Evolutionary conservation across 2,797 vertebrate genomes (phyloP).

Genomic region (Falco novaeseelandiae): DNA sequence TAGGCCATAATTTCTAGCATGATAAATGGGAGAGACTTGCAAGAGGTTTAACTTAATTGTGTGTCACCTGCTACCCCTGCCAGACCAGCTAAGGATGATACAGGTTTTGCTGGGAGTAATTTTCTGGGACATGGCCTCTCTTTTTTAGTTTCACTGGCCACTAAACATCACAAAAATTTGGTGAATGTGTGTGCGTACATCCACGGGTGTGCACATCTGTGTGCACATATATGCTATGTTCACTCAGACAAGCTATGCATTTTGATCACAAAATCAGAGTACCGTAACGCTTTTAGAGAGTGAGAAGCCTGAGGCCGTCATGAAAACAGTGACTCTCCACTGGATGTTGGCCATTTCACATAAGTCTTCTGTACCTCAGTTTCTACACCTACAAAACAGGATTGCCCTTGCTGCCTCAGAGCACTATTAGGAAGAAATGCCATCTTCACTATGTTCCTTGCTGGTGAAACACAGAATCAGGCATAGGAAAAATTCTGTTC

Average conservation of each 20-base stretch:
- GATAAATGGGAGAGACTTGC: neutral
- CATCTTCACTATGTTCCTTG: rapidly evolving
- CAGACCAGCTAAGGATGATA: neutral
- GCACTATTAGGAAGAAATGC: neutral
- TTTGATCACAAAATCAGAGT: neutral
- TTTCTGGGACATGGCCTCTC: neutral
- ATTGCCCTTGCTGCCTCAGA: neutral
- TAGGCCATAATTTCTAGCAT: neutral
- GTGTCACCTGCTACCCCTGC: neutral
- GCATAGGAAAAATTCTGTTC: neutral
- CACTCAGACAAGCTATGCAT: neutral
- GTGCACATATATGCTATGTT: neutral
- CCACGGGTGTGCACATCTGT: neutral
- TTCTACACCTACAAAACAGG: neutral
- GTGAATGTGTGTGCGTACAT: rapidly evolving
- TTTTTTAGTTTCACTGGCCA: neutral
- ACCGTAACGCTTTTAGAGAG: neutral
- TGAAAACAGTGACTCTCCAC: neutral
- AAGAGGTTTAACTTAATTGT: conserved; percentile 34
- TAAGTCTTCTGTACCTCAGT: neutral
- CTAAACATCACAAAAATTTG: neutral
- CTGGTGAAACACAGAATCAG: neutral
- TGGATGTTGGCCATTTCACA: neutral
- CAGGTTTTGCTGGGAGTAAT: neutral
- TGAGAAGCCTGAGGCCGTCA: neutral